A percentile compares a stretch with the other conserved stretches of the same genome.
Conservation (phyloP, 2,888 invertebrate genomes). For the Amiota mariae region DNA sequence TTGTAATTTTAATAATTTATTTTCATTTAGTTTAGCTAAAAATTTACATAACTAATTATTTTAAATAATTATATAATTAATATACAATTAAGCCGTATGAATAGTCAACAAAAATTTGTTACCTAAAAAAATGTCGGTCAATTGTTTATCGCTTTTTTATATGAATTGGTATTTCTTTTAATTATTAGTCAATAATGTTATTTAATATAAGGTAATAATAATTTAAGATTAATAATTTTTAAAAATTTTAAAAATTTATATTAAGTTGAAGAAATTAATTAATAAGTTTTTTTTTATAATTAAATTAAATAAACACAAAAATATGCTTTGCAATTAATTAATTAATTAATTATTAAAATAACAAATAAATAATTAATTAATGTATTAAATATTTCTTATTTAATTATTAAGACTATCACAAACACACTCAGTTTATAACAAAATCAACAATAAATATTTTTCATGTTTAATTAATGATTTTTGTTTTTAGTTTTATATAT, state of each 20-base stretch:
- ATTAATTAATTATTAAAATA: slow-evolving; percentile 2
- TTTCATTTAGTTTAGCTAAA: slow-evolving; percentile 47
- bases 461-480: too few relatives aligned
- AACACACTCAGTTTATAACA: slow-evolving; percentile 52
- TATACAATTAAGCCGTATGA: slow-evolving; percentile 64
- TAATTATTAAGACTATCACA: slow-evolving; percentile 51
- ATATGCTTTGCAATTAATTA: slow-evolving; percentile 38
- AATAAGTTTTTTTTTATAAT: slow-evolving; percentile 30
- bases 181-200: slow-evolving; percentile 27
- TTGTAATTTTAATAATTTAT: slow-evolving; percentile 37
- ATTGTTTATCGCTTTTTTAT: slow-evolving; percentile 33
- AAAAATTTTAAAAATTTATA: slow-evolving; percentile 2
- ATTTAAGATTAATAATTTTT: slow-evolving; percentile 5
- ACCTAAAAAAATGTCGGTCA: slow-evolving; percentile 31
- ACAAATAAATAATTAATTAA: slow-evolving; percentile 35
- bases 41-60: slow-evolving; percentile 62
- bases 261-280: neutral
- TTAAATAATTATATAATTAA: slow-evolving; percentile 61
- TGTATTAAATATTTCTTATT: slow-evolving; percentile 15
- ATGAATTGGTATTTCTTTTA: slow-evolving; percentile 35
- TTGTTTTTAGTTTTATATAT: slow-evolving; percentile 36
- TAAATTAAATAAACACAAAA: slow-evolving; percentile 39
- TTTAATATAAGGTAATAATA: neutral
- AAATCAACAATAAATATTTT: slow-evolving; percentile 50
- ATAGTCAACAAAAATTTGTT: slow-evolving; percentile 65